These are phyloP conservation scores for Dromaius novaehollandiae DNA, from an alignment of 2,113 vertebrate genomes.

Conservation along the genomic window DNA sequence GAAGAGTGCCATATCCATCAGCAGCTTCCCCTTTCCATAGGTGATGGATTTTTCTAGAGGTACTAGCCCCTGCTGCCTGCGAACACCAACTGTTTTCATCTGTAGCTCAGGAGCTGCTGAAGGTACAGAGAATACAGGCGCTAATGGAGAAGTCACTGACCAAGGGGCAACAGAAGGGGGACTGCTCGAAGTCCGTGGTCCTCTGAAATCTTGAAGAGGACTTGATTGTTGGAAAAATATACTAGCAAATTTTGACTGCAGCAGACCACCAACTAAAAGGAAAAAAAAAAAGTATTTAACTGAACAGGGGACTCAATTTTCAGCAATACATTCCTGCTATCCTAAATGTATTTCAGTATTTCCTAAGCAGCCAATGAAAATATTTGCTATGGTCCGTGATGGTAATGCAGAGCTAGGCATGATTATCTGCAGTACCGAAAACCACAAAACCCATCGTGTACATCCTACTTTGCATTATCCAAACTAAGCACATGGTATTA, in stretches of 20 bases:
- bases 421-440: fast-evolving
- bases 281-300: fast-evolving
- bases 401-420: fast-evolving
- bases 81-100: constrained; percentile 83
- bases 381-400: fast-evolving
- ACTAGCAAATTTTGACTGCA: constrained; percentile 82
- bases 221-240: constrained; percentile 52
- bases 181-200: background rate
- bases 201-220: constrained; percentile 42
- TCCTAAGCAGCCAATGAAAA: background rate
- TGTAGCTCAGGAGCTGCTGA: constrained; percentile 70
- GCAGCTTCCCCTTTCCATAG: constrained; percentile 80
- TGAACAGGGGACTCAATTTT: fast-evolving
- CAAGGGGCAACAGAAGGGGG: constrained; percentile 39
- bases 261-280: constrained; percentile 80
- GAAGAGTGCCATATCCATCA: constrained; percentile 92
- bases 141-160: constrained; percentile 45
- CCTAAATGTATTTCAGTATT: background rate
- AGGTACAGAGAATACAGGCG: constrained; percentile 72
- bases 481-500: fast-evolving
- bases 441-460: fast-evolving
- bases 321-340: fast-evolving
- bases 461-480: fast-evolving
- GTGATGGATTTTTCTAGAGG: constrained; percentile 84
- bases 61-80: constrained; percentile 82